Evolutionary conservation across 2,113 vertebrate species (phyloP), one percentile per base, ranked within the genome.

Genomic region (Capricornis sumatraensis): DNA sequence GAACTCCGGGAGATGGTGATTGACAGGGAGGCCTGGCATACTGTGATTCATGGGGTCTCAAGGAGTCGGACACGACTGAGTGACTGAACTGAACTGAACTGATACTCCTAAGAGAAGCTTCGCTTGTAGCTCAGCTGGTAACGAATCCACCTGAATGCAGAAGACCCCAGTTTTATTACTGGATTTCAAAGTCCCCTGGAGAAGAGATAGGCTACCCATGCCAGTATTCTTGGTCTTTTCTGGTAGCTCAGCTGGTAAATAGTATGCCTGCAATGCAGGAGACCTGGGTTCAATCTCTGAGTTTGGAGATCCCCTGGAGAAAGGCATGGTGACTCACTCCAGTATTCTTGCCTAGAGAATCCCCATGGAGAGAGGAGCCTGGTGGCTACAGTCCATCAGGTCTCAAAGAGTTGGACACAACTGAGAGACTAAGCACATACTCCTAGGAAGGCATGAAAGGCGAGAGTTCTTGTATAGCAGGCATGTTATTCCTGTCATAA

Each of bases 11-110:
- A 58, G 25, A 2, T 28, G 25, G 27, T 60, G 58, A 28, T 60
- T 1, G 27, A 13, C 27, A 14, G 12, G 27, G 5, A 60, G 6
- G 27, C 12, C 27, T 14, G 2, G 58, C 0, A 2, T 30, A 12
- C 13, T 30, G 58, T 0, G 5, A 60, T 60, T 60, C 28, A 60
- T 60, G 58, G 27, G 58, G 27, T 60, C 0, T 2, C 58, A 60
- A 60, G 13, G 58, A 60, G 27, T 30, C 2, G 1, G 27, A 30
- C 13, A 30, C 13, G 5, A 60, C 13, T 60, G 58, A 60, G 58
- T 0, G 1, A 60, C 27, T 60, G 28, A 60, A 58, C 23, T 9
- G 7, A 57, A 57, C 8, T 27, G 23, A 58, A 60, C 12, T 30
- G 58, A 6, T 2, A 27, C 0, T 21, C 8, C 4, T 67, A 67